These are phyloP conservation scores for Siniperca scherzeri DNA, from an alignment of 2,797 vertebrate species.

Conservation along the genomic window DNA sequence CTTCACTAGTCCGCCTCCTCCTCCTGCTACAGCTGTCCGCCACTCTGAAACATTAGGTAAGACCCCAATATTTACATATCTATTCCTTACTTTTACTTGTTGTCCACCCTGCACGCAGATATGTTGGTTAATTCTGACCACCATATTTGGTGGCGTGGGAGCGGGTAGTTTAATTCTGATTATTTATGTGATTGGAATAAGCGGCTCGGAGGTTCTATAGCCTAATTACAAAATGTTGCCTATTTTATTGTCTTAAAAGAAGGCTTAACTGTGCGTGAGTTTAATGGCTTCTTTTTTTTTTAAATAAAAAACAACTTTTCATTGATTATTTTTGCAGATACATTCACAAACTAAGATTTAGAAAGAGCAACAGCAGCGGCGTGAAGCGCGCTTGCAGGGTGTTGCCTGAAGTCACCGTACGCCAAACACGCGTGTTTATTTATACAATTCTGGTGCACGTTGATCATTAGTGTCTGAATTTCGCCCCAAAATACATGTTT, in stretches of 20 bases:
- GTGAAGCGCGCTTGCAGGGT: conserved; percentile 54
- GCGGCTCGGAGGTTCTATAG: too few species aligned
- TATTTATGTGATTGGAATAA: not conserved
- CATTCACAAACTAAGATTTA: not conserved
- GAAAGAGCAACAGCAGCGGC: conserved; percentile 14
- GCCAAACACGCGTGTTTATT: conserved; percentile 56
- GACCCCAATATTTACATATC: conserved; percentile 5
- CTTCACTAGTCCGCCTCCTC: conserved; percentile 71
- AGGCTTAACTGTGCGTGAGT: not conserved
- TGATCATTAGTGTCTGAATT: not conserved
- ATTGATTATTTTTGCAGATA: rapidly evolving
- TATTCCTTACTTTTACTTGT: not conserved
- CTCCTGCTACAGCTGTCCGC: conserved; percentile 61
- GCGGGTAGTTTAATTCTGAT: conserved; percentile 40
- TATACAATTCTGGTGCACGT: not conserved
- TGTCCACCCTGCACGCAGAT: not conserved
- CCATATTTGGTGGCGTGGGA: conserved; percentile 9
- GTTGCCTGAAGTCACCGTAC: conserved; percentile 53
- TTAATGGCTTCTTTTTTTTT: not conserved
- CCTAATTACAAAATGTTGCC: not conserved
- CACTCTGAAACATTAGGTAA: conserved; percentile 68
- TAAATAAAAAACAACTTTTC: rapidly evolving
- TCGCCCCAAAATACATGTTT: too few species aligned
- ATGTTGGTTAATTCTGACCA: conserved; percentile 27
- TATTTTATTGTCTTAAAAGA: not conserved